Evolutionary conservation across 2,797 vertebrate genomes (phyloP).

Genomic region (Tamandua tetradactyla): DNA sequence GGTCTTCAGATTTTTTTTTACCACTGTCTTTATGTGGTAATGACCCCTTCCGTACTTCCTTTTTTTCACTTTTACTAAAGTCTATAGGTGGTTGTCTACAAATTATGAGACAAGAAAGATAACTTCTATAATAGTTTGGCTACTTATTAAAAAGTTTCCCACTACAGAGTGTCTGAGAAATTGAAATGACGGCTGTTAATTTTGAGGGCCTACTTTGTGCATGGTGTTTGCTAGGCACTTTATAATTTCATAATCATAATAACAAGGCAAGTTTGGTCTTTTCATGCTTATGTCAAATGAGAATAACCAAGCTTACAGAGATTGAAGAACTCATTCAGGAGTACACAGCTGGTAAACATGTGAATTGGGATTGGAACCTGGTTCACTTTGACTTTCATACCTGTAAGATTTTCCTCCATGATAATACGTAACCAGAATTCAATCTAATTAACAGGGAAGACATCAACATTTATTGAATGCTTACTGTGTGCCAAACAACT

Average conservation of each 20-base stretch:
- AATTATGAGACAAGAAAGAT: background rate
- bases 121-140: background rate
- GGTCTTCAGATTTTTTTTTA: conserved; percentile 7
- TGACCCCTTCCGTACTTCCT: background rate
- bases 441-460: background rate
- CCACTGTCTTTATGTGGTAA: background rate
- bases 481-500: background rate
- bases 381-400: background rate
- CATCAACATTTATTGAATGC: background rate
- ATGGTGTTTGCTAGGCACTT: background rate
- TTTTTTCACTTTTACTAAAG: background rate
- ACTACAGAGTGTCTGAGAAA: background rate
- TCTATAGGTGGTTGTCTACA: background rate
- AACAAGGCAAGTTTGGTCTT: background rate
- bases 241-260: conserved; percentile 23
- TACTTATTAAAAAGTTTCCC: background rate
- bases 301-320: background rate
- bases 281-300: background rate
- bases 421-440: conserved; percentile 31
- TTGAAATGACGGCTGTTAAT: conserved; percentile 4
- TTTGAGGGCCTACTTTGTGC: background rate
- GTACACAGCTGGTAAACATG: background rate
- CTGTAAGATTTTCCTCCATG: background rate
- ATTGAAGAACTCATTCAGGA: background rate
- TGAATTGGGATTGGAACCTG: background rate